Conservation (phyloP, 2,888 invertebrate species). For the Drosophila nigricruria region DNA sequence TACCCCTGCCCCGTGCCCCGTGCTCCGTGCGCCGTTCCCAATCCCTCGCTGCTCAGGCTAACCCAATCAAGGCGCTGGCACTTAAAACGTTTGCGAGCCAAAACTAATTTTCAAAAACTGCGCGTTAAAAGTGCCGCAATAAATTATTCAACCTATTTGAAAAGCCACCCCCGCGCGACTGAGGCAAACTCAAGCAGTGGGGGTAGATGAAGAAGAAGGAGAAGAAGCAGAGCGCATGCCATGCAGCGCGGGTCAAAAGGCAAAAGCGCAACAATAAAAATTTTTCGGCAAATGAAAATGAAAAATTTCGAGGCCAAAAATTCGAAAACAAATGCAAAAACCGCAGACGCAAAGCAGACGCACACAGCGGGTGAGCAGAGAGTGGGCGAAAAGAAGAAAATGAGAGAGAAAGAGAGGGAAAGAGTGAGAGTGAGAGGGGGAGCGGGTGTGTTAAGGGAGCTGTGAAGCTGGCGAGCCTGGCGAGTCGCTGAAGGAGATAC, state of each 20-base stretch:
- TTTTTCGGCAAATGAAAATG: conserved; percentile 15
- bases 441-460: conserved; percentile 7
- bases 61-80: conserved; percentile 52
- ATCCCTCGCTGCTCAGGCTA: not conserved
- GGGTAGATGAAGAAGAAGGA: not conserved
- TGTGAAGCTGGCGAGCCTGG: conserved; percentile 7
- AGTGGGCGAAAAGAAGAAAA: not conserved
- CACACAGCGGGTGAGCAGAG: conserved; percentile 2
- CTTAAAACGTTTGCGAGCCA: conserved; percentile 47
- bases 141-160: conserved; percentile 67
- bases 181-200: not conserved
- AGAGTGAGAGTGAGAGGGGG: not conserved
- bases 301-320: conserved; percentile 30
- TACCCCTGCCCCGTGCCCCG: conserved; percentile 9
- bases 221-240: conserved; percentile 42
- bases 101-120: conserved; percentile 65
- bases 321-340: conserved; percentile 47
- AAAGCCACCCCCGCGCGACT: conserved; percentile 48
- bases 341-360: conserved; percentile 43
- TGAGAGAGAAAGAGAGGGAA: no score
- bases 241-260: conserved; percentile 47
- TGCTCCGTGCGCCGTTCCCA: not conserved
- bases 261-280: conserved; percentile 37
- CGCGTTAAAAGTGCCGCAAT: conserved; percentile 76
- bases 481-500: conserved; percentile 41